Evolutionary conservation across 1,140 invertebrate species (phyloP).

Genomic region (Andricus grossulariae): DNA sequence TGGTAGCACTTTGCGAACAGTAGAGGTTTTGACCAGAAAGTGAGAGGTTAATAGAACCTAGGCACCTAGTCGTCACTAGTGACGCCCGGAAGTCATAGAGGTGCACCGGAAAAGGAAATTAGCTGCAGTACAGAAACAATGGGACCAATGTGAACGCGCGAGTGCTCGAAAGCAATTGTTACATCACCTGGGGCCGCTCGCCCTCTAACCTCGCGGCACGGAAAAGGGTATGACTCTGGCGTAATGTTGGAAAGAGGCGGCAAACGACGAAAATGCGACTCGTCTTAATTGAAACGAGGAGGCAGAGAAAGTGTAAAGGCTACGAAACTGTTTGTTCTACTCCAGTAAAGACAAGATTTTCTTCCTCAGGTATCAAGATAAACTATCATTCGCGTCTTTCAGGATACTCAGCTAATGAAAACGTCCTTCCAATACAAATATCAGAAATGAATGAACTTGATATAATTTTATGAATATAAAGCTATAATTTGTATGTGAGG

Average conservation of each 20-base stretch:
- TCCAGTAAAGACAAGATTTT: conserved; percentile 6
- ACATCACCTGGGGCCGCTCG: conserved; percentile 41
- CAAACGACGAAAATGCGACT: conserved; percentile 8
- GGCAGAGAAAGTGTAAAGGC: conserved; percentile 26
- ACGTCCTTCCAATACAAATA: too few relatives aligned
- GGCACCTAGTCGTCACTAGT: conserved; percentile 35
- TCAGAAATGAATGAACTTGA: too few relatives aligned
- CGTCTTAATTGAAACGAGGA: conserved; percentile 43
- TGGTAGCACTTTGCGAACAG: neutral
- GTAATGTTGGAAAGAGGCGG: conserved; percentile 6
- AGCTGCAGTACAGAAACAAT: conserved; percentile 65
- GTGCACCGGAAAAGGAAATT: conserved; percentile 70
- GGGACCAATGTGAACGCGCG: conserved; percentile 42
- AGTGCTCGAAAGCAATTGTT: conserved; percentile 52
- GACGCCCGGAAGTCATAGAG: conserved; percentile 64
- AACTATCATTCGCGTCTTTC: neutral
- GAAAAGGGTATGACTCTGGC: conserved; percentile 23
- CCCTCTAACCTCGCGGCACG: conserved; percentile 31
- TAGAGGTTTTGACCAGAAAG: conserved; percentile 34
- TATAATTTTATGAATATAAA: too few relatives aligned
- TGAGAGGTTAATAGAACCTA: conserved; percentile 40
- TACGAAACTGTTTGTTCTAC: conserved; percentile 24
- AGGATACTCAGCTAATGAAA: too few relatives aligned
- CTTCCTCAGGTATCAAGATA: neutral
- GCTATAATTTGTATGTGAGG: too few relatives aligned